Evolutionary conservation across 1,140 invertebrate species (phyloP).

Genomic region (Hyposmocoma kahamanoa): DNA sequence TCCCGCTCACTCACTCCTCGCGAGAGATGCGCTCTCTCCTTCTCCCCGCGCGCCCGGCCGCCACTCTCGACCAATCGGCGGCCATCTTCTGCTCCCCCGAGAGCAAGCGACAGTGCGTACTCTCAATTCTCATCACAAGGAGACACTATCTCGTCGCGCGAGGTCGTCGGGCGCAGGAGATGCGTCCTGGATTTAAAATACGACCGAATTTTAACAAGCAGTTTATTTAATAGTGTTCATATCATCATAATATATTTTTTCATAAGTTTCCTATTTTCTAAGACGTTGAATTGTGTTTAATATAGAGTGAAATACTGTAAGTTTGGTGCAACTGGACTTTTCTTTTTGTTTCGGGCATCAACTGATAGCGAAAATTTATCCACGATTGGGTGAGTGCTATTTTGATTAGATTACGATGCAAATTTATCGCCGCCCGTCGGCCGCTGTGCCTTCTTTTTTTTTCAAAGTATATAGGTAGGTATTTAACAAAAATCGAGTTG

Average conservation of each 20-base stretch:
- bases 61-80: conserved; percentile 64
- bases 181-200: conserved; percentile 41
- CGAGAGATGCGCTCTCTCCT: conserved; percentile 59
- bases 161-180: conserved; percentile 64
- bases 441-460: conserved; percentile 40
- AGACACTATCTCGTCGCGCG: conserved; percentile 67
- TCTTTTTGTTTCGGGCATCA: conserved; percentile 39
- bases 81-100: conserved; percentile 70
- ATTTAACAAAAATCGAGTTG: conserved; percentile 35
- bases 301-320: conserved; percentile 52
- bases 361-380: conserved; percentile 64
- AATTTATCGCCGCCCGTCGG: conserved; percentile 58
- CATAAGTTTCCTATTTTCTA: too few species aligned
- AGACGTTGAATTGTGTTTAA: too few species aligned
- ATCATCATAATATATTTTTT: too few species aligned
- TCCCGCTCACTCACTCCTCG: conserved; percentile 48
- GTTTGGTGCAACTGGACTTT: conserved; percentile 47
- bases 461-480: conserved; percentile 34
- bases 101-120: conserved; percentile 72
- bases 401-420: conserved; percentile 71
- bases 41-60: conserved; percentile 52
- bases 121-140: conserved; percentile 70
- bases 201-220: too few species aligned
- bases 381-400: conserved; percentile 69
- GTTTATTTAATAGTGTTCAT: too few species aligned